A percentile compares a stretch with the other conserved stretches of the same genome.
phyloP scores from a whole-genome alignment of 2,888 invertebrate genomes.

The Drosophila acutilabella region DNA sequence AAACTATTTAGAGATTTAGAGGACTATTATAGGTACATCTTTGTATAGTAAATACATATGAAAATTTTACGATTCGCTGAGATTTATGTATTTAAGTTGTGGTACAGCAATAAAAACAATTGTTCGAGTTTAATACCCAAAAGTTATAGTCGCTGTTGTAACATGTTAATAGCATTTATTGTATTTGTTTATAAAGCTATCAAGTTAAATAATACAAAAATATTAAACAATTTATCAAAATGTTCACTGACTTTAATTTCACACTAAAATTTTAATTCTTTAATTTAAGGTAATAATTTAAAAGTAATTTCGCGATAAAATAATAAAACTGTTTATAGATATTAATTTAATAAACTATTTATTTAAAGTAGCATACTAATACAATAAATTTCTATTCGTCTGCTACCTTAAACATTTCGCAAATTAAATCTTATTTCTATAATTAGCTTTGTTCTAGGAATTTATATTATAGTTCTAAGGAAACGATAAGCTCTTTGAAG shows the following conservation, averaged over 20 bases:
- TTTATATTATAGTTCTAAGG: constrained; percentile 1
- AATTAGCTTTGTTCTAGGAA: background rate
- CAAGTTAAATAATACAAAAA: too few species aligned
- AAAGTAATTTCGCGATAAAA: too few species aligned
- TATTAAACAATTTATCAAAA: too few species aligned
- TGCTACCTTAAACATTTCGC: too few species aligned
- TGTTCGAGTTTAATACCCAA: background rate
- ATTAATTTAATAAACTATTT: too few species aligned
- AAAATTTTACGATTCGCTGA: background rate
- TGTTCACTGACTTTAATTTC: too few species aligned
- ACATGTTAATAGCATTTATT: background rate
- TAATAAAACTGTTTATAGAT: too few species aligned
- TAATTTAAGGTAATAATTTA: too few species aligned
- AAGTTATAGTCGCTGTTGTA: background rate
- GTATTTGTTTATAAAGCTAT: too few species aligned
- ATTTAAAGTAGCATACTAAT: too few species aligned
- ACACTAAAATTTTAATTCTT: too few species aligned
- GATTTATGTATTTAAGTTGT: background rate
- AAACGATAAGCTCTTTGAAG: background rate
- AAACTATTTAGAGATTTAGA: constrained; percentile 36
- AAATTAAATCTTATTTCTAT: background rate
- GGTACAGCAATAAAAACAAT: constrained; percentile 4
- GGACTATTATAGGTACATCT: constrained; percentile 5
- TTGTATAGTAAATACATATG: constrained; percentile 4
- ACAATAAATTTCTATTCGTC: too few species aligned